A percentile compares a stretch with the other conserved stretches of the same genome.
Conservation (phyloP, 2,888 invertebrate species). For the Limulus polyphemus region DNA sequence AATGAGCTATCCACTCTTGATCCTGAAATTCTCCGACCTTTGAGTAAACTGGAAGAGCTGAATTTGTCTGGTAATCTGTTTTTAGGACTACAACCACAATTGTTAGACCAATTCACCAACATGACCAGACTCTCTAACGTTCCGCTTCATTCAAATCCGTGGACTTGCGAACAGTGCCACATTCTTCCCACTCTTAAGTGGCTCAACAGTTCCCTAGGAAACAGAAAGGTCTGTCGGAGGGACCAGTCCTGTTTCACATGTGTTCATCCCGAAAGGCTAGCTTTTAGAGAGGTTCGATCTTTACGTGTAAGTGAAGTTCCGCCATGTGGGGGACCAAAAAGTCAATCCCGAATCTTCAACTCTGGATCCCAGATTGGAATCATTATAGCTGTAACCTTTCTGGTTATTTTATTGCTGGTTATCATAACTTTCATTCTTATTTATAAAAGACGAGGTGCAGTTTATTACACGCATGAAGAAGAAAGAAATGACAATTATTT, state of each 20-base stretch:
- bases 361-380: neutral
- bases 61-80: conserved; percentile 63
- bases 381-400: neutral
- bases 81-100: conserved; percentile 48
- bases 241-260: too few species aligned
- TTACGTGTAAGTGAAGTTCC: neutral
- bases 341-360: neutral
- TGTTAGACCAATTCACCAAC: conserved; percentile 42
- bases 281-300: too few species aligned
- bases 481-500: conserved; percentile 40
- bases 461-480: conserved; percentile 69
- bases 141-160: conserved; percentile 47
- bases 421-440: conserved; percentile 47
- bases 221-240: too few species aligned
- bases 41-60: conserved; percentile 47
- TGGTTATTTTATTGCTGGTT: conserved; percentile 40
- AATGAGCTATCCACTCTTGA: conserved; percentile 52
- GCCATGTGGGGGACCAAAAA: neutral
- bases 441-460: conserved; percentile 51
- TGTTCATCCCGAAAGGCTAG: too few species aligned
- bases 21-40: conserved; percentile 45
- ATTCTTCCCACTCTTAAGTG: conserved; percentile 28
- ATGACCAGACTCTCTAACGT: conserved; percentile 18
- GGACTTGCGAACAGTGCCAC: conserved; percentile 53
- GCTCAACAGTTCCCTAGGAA: conserved; percentile 3